A percentile compares a stretch with the other conserved stretches of the same genome.
Evolutionary conservation across 2,888 invertebrate species (phyloP).

Genomic region (Patella depressa): DNA sequence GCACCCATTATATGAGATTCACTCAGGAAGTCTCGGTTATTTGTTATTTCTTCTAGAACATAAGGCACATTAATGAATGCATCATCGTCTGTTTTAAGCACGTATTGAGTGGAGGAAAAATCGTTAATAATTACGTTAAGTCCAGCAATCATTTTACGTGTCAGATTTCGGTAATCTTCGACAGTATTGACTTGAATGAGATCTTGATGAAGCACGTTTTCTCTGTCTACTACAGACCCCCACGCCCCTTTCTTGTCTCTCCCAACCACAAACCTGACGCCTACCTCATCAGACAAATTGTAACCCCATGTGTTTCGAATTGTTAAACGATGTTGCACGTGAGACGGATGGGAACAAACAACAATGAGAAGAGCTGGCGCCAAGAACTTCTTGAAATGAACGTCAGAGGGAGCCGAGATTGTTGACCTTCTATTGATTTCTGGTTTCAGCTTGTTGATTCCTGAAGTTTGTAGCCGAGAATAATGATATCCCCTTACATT

Average conservation of each 20-base stretch:
- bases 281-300: constrained; percentile 16
- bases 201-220: constrained; percentile 36
- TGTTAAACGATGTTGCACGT: constrained; percentile 38
- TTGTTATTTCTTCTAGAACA: constrained; percentile 31
- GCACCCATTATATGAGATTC: constrained; percentile 38
- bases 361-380: constrained; percentile 28
- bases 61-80: constrained; percentile 41
- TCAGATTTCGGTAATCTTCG: constrained; percentile 41
- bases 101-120: constrained; percentile 23
- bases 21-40: constrained; percentile 17
- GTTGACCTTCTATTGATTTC: constrained; percentile 10
- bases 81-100: constrained; percentile 51
- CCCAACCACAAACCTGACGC: constrained; percentile 39
- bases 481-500: constrained; percentile 1
- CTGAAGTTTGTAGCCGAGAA: neutral
- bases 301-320: constrained; percentile 39
- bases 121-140: constrained; percentile 34
- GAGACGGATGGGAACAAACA: constrained; percentile 38
- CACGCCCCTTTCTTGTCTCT: constrained; percentile 26
- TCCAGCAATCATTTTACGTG: constrained; percentile 40
- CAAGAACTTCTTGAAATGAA: neutral
- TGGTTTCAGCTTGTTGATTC: constrained; percentile 1
- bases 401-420: neutral
- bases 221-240: constrained; percentile 36
- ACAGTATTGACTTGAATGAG: constrained; percentile 37